Base-by-base conservation (phyloP, 2,888 invertebrate species). In the Geotrupes spiniger region DNA sequence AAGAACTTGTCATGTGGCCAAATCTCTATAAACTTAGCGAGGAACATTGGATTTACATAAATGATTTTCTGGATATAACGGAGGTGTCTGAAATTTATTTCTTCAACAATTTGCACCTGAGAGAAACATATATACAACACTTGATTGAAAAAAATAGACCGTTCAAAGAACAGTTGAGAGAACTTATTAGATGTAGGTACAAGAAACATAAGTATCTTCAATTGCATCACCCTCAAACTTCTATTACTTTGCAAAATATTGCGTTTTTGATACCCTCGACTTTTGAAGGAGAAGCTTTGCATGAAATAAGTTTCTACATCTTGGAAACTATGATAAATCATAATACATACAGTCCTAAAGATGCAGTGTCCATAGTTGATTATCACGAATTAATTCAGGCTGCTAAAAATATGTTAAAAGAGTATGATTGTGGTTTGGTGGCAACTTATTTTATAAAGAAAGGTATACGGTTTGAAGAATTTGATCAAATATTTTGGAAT, bases 11-110 rank as follows among this genome's bases (percentile, higher is more conserved):
- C 10, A 11, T 8, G 12, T 46, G 46, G 46, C 27, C 27, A 6
- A 4, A 46, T 8, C 14, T 46, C 17, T 31, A 33, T 16, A 26
- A 14, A 21, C 46, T 46, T 8, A 40, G 36, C 16, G 15, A 6
- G 12, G 36, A 36, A 10, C 46, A 46, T 12, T 46, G 46, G 42
- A 28, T 11, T 8, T 15, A 4, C 12, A 36, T 47, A 10, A 3
- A 3, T 28, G 28, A 28, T 10, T 4, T 28, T 10, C 11, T 28
- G 28, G 11, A 28, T 10, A n/a, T 28, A 10, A 11, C 11, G n/a
- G n/a, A n/a, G 4, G 11, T 28, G 28, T n/a, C n/a, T n/a, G n/a
- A n/a, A n/a, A n/a, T n/a, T n/a, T n/a, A n/a, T n/a, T n/a, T n/a
- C n/a, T n/a, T n/a, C n/a, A n/a, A n/a, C n/a, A 2, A n/a, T 5